phyloP scores from a whole-genome alignment of 2,888 invertebrate genomes.

The Lydus trimaculatus region DNA sequence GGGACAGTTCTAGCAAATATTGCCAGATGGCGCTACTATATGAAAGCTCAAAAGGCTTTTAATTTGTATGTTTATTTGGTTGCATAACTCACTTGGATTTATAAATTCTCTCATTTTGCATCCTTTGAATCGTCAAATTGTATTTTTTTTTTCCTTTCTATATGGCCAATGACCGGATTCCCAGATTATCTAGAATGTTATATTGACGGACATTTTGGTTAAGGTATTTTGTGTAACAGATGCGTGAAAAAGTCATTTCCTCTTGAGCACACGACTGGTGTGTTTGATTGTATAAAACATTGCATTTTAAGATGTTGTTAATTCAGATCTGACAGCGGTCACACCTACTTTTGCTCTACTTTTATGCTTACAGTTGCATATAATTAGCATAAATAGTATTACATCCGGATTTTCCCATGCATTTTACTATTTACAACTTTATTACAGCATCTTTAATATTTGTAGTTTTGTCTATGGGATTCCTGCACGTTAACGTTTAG shows the following conservation, averaged over 20 bases:
- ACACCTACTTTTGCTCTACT: neutral
- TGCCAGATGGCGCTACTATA: neutral
- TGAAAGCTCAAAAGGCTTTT: neutral
- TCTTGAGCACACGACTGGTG: neutral
- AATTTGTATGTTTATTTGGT: neutral
- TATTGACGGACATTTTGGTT: neutral
- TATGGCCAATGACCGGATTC: no score
- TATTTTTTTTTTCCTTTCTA: no score
- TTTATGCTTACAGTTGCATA: neutral
- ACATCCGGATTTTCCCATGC: constrained; percentile 7
- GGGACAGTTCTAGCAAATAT: neutral
- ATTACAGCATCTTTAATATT: neutral
- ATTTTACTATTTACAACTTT: neutral
- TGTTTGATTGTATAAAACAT: neutral
- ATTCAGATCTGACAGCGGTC: neutral
- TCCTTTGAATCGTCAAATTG: no score
- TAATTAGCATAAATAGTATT: constrained; percentile 12
- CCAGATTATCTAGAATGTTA: no score
- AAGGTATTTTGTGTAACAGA: neutral
- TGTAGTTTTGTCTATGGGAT: neutral
- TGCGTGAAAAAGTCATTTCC: neutral
- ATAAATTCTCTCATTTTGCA: no score
- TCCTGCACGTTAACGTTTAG: neutral
- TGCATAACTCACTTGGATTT: neutral
- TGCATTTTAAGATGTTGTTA: neutral